Percentiles rank a stretch among this genome's conserved stretches.
Conservation (phyloP, 2,888 invertebrate species). For the Hemithea aestivaria region DNA sequence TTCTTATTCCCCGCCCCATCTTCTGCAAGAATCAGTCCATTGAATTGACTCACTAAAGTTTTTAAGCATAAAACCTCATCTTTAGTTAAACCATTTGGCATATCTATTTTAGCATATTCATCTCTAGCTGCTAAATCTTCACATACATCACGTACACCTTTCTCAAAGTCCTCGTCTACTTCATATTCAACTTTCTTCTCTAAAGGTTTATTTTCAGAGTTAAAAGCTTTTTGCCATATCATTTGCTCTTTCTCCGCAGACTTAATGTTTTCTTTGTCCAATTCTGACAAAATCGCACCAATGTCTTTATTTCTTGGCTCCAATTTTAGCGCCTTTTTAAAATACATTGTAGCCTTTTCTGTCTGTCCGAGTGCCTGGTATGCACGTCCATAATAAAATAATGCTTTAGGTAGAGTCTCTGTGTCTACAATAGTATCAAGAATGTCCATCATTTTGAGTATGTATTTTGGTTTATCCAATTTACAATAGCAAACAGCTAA, state of each 20-base stretch:
- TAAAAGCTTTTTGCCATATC: constrained; percentile 61
- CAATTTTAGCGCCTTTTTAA: constrained; percentile 60
- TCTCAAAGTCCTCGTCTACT: constrained; percentile 57
- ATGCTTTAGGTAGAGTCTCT: constrained; percentile 56
- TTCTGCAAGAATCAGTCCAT: constrained; percentile 43
- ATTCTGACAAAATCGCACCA: constrained; percentile 44
- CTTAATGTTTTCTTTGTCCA: constrained; percentile 45
- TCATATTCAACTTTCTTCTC: constrained; percentile 40
- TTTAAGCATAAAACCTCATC: constrained; percentile 55
- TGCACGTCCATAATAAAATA: constrained; percentile 60
- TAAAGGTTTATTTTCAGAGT: constrained; percentile 23
- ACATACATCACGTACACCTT: constrained; percentile 54
- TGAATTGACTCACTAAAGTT: constrained; percentile 42
- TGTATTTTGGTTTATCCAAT: constrained; percentile 53
- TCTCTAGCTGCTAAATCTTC: constrained; percentile 48
- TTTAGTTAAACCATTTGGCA: constrained; percentile 47
- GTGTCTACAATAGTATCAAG: constrained; percentile 50
- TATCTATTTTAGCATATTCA: constrained; percentile 53
- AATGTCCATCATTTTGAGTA: constrained; percentile 56
- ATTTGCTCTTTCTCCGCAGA: constrained; percentile 42
- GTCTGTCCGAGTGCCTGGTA: constrained; percentile 49
- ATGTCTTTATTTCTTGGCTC: constrained; percentile 68
- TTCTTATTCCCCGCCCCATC: constrained; percentile 45
- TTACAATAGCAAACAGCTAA: constrained; percentile 63
- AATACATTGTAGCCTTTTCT: constrained; percentile 51